These are phyloP conservation scores for Parotocinclus haroldoi DNA, from an alignment of 2,797 vertebrate species.

Conservation along the genomic window DNA sequence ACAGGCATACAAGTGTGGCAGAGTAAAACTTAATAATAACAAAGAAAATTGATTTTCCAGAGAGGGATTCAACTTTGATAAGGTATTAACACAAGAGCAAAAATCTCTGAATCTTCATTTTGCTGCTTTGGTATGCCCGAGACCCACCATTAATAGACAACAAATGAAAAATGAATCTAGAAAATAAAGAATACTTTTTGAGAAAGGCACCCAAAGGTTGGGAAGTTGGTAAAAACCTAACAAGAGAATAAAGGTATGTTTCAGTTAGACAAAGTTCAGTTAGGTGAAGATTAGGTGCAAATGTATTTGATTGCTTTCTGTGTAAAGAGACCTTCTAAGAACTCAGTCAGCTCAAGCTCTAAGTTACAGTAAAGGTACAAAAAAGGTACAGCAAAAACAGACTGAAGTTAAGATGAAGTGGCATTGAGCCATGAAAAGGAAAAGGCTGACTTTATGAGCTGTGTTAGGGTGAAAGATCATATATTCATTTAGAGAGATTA, in stretches of 20 bases:
- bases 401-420: conserved; percentile 13
- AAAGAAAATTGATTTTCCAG: conserved; percentile 83
- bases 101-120: conserved; percentile 84
- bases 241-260: conserved; percentile 67
- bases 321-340: conserved; percentile 47
- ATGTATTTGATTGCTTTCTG: conserved; percentile 69
- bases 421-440: neutral
- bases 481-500: too few species aligned
- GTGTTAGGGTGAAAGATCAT: too few species aligned
- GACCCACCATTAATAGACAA: conserved; percentile 64
- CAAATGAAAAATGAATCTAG: conserved; percentile 48
- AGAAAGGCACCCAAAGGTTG: conserved; percentile 51
- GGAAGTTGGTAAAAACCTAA: conserved; percentile 64
- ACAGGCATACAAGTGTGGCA: conserved; percentile 67
- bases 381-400: conserved; percentile 59
- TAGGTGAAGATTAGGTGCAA: conserved; percentile 63
- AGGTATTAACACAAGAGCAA: conserved; percentile 77
- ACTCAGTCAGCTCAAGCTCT: neutral
- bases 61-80: conserved; percentile 80
- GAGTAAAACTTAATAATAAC: conserved; percentile 79
- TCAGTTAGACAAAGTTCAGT: conserved; percentile 75
- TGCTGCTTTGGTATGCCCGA: conserved; percentile 72
- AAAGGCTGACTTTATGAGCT: conserved; percentile 8
- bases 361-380: neutral
- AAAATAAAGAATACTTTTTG: conserved; percentile 56